Evolutionary conservation across 2,797 vertebrate species (phyloP).

Genomic region (Malacoctenus gilli): DNA sequence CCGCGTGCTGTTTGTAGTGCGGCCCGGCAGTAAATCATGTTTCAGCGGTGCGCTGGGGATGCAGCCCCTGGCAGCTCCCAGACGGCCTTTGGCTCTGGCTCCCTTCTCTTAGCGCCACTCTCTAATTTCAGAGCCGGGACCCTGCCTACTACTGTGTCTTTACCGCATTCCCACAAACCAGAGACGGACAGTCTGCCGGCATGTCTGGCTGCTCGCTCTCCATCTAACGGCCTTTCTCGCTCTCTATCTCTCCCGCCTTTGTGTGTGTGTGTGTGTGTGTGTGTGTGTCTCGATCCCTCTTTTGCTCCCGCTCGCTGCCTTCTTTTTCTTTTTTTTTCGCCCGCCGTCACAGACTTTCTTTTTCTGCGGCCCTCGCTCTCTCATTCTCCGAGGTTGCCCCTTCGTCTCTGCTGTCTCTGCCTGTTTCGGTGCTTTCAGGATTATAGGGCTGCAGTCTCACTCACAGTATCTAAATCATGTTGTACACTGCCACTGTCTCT

Average conservation of each 20-base stretch:
- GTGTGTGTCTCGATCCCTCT: conserved; percentile 51
- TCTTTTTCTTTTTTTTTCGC: conserved; percentile 11
- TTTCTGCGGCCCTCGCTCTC: conserved; percentile 35
- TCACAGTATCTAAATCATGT: conserved; percentile 76
- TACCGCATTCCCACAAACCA: conserved; percentile 79
- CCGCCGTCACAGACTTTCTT: conserved; percentile 31
- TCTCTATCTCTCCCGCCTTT: conserved; percentile 44
- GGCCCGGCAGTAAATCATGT: conserved; percentile 69
- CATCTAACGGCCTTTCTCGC: conserved; percentile 43
- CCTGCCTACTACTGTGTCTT: conserved; percentile 77
- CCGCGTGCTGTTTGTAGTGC: conserved; percentile 57
- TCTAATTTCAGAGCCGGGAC: conserved; percentile 79
- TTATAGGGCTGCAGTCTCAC: conserved; percentile 72
- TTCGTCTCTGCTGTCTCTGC: conserved; percentile 47
- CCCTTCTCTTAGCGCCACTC: conserved; percentile 77
- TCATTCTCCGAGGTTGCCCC: conserved; percentile 49
- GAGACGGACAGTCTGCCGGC: conserved; percentile 79
- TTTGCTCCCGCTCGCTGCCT: conserved; percentile 41
- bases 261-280: conserved; percentile 38
- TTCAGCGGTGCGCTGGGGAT: conserved; percentile 68
- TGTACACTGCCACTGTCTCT: conserved; percentile 63
- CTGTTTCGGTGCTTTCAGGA: conserved; percentile 61
- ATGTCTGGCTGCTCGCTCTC: conserved; percentile 70
- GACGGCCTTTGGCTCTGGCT: conserved; percentile 74
- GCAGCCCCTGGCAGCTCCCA: conserved; percentile 76